Evolutionary conservation across 2,113 vertebrate species (phyloP), one percentile per base, ranked within the genome.

Genomic region (Cyanistes caeruleus): DNA sequence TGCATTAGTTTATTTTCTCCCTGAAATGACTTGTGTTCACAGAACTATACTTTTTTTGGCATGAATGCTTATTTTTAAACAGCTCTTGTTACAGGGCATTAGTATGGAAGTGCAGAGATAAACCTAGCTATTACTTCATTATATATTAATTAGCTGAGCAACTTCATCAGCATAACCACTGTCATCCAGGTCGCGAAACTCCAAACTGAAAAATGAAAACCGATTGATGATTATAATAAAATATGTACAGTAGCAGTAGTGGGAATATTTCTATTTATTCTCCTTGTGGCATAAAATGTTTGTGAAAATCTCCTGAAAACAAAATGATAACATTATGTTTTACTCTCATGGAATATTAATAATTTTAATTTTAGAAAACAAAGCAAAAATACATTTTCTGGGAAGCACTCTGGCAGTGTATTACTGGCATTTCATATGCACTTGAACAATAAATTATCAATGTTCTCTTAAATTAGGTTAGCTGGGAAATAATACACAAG

Each of bases 81-180:
- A 86, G 25, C 22, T 15, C 43, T 87, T 93, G 27, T 93, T 64
- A 39, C 67, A 63, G 67, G 43, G 55, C 80, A 78, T 60, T 52
- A 92, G 72, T 79, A 56, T 93, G 74, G 63, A 93, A 85, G 51
- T 48, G 31, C 49, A 83, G 30, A 90, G 87, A 94, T 78, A 96
- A 95, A 90, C 59, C 58, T 76, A 90, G 46, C 62, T 85, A 95
- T 96, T 89, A 83, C 49, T 93, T 95, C 89, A 74, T 76, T 96
- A 62, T 87, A 81, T 82, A 73, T 95, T 97, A 97, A 97, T 97
- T 97, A 97, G 72, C 73, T 81, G 39, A 96, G 92, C 63, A 89
- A 73, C 41, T 94, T 96, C 65, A 97, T 95, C 91, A 95, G 84
- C 83, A 82, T 41, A 93, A 92, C 49, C 33, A 43, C 62, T 43